These are phyloP conservation scores for Eurytoma adleriae DNA, from an alignment of 2,888 invertebrate genomes.

Conservation along the genomic window DNA sequence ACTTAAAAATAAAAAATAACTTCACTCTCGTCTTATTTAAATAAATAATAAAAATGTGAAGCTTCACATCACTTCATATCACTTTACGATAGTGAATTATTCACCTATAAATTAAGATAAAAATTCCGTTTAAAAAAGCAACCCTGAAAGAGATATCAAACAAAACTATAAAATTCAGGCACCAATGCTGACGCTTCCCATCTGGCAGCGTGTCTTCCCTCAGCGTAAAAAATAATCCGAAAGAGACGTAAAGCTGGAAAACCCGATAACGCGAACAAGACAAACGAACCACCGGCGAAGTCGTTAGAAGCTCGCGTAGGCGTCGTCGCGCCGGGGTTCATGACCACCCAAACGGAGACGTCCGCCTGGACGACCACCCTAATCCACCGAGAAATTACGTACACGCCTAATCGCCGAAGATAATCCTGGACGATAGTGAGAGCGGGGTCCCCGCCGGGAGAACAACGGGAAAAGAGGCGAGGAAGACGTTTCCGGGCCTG, in stretches of 20 bases:
- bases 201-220: not conserved
- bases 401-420: constrained; percentile 13
- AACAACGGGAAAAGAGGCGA: not conserved
- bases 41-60: no score
- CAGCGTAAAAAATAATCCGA: constrained; percentile 5
- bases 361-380: not conserved
- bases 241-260: not conserved
- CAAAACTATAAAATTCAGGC: not conserved
- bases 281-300: constrained; percentile 38
- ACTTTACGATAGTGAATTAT: no score
- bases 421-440: constrained; percentile 13
- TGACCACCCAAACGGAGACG: constrained; percentile 39
- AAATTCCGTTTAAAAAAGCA: not conserved
- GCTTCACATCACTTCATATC: no score
- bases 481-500: constrained; percentile 14
- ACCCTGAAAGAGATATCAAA: not conserved
- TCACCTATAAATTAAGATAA: no score
- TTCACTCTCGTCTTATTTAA: no score
- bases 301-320: constrained; percentile 7
- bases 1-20: no score
- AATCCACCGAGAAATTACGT: constrained; percentile 23
- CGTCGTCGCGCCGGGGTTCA: constrained; percentile 5
- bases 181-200: no score
- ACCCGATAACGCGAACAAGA: not conserved
- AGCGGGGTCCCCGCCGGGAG: not conserved